phyloP scores from a whole-genome alignment of 2,888 invertebrate species.

The Latheticus oryzae region DNA sequence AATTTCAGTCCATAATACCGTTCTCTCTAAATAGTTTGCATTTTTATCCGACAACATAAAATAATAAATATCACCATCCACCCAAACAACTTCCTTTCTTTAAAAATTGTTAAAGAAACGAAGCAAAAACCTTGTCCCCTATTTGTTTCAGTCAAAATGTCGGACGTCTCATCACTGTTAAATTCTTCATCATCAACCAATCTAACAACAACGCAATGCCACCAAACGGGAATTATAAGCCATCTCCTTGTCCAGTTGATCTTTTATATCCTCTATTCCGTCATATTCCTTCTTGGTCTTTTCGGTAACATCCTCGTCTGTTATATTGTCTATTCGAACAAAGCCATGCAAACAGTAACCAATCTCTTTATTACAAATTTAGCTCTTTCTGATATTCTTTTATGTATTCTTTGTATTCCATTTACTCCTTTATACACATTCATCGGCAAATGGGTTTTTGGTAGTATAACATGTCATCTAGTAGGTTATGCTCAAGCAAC shows the following conservation, averaged over 20 bases:
- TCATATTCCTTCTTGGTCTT: conserved; percentile 89
- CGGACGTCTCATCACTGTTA: too few species aligned
- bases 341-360: conserved; percentile 97
- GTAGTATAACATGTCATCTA: conserved; percentile 88
- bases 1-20: too few species aligned
- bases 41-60: too few species aligned
- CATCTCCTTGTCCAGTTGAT: conserved; percentile 76
- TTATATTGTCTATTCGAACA: conserved; percentile 92
- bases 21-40: too few species aligned
- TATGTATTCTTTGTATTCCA: conserved; percentile 94
- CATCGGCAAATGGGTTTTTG: conserved; percentile 93
- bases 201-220: conserved; percentile 37
- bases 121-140: too few species aligned
- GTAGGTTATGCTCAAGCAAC: conserved; percentile 95
- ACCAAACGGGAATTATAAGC: conserved; percentile 68
- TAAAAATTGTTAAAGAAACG: too few species aligned
- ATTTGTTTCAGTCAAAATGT: too few species aligned
- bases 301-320: conserved; percentile 93
- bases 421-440: conserved; percentile 97
- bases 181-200: conserved; percentile 41
- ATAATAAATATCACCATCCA: too few species aligned
- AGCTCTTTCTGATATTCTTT: conserved; percentile 92
- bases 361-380: conserved; percentile 97
- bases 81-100: too few species aligned
- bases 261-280: conserved; percentile 82